Percentiles rank a stretch among this genome's conserved stretches.
Evolutionary conservation across 2,113 vertebrate species (phyloP).

Genomic region (Arenaria interpres): DNA sequence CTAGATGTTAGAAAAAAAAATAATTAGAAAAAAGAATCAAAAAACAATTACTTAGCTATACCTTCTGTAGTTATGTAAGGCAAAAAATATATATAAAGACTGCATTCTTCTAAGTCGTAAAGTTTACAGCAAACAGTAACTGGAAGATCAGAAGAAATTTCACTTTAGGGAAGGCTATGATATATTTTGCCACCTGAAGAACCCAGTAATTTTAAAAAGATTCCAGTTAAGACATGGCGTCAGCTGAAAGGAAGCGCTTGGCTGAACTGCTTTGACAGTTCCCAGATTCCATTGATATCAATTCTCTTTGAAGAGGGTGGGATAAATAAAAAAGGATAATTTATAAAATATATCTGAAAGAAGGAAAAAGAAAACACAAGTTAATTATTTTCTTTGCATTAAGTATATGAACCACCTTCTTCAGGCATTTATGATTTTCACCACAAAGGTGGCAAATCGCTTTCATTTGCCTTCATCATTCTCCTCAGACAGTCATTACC

Average conservation of each 20-base stretch:
- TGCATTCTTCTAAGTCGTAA: not conserved
- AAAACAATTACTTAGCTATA: not conserved
- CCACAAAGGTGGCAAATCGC: not conserved
- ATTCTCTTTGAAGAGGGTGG: not conserved
- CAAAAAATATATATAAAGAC: not conserved
- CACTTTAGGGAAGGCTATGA: not conserved
- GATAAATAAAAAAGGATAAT: not conserved
- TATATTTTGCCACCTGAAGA: not conserved
- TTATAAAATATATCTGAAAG: not conserved
- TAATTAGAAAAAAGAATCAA: not conserved
- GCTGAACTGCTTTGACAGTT: not conserved
- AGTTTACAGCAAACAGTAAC: not conserved
- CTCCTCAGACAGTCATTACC: not conserved
- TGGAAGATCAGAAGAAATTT: not conserved
- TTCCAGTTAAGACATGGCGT: not conserved
- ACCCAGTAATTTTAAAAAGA: not conserved
- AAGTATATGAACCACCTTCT: not conserved
- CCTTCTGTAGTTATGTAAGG: not conserved
- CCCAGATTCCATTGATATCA: not conserved
- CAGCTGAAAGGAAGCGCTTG: not conserved
- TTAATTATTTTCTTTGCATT: not conserved
- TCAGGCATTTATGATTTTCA: not conserved
- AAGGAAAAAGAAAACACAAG: not conserved
- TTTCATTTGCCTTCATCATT: not conserved
- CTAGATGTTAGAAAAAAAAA: not conserved